Evolutionary conservation across 2,113 vertebrate species (phyloP).

Genomic region (Buteo buteo): DNA sequence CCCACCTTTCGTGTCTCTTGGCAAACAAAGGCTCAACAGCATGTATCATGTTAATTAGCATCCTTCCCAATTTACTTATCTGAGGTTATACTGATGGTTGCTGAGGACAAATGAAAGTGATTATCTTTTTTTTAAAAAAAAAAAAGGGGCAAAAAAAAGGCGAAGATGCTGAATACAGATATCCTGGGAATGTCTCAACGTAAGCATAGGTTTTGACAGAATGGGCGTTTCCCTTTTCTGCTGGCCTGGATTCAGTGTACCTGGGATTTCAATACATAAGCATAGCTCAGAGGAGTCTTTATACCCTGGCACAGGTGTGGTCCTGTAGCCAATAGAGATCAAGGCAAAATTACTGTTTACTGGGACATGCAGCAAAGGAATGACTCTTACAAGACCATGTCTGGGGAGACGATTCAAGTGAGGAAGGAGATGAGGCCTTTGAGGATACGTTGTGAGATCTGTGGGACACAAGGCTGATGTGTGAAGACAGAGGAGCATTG

Average conservation of each 20-base stretch:
- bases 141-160: neutral
- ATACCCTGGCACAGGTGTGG: neutral
- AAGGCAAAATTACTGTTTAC: neutral
- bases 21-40: neutral
- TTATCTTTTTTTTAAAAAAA: neutral
- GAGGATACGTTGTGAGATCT: neutral
- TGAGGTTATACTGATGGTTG: neutral
- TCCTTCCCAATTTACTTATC: neutral
- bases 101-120: conserved; percentile 1
- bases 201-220: neutral
- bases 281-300: neutral
- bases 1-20: neutral
- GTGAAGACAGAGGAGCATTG: neutral
- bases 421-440: neutral
- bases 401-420: fast-evolving
- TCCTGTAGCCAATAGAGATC: neutral
- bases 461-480: neutral
- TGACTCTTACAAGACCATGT: neutral
- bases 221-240: neutral
- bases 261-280: neutral
- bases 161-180: neutral
- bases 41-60: neutral
- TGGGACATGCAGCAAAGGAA: neutral
- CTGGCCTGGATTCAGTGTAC: neutral
- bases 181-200: neutral